Base-by-base conservation (phyloP, 2,113 vertebrate genomes). In the Microtus pennsylvanicus region DNA sequence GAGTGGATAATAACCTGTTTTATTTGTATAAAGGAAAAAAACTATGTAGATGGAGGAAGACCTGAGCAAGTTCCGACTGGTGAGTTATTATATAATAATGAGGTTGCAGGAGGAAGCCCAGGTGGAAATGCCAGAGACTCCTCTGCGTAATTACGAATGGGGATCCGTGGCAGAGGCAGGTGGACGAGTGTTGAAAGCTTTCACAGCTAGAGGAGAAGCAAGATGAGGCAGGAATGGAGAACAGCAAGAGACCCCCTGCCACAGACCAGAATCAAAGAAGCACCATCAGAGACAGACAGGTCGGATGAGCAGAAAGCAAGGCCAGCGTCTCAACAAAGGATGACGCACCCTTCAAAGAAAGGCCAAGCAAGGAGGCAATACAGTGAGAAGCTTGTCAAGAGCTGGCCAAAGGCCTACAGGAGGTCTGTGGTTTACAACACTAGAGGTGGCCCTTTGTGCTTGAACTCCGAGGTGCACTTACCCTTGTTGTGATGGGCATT, bases 1-100 rank as follows among this genome's bases (percentile, higher is more conserved):
- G 10, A 35, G 21, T 30, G 26, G 78, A 24, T 87, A 75, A 94
- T 77, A 93, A 50, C 78, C 33, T 65, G 52, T 88, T 91, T 91
- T 90, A 45, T 94, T 94, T 80, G 94, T 94, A 82, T 63, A 86
- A 93, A 92, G 78, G 67, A 70, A 81, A 92, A 21, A 95, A 91
- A 16, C 80, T 61, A 38, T 19, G 50, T 75, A 26, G 88, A 96
- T 75, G 90, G 50, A 77, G 69, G 81, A 88, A 70, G 89, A 81
- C 55, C 87, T 69, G 77, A 96, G 74, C 97, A 96, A 96, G 97
- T 96, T 93, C 91, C 87, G 75, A 95, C 97, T 89, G 65, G 93
- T 72, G 69, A 80, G 93, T 90, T 97, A 94, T 95, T 97, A 96
- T 78, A 82, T 94, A 95, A 94, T 92, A 95, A 96, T 58, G 78